Percentiles rank a stretch among this genome's conserved stretches.
These are phyloP conservation scores for Acridotheres tristis DNA, from an alignment of 2,797 vertebrate species.

Conservation along the genomic window DNA sequence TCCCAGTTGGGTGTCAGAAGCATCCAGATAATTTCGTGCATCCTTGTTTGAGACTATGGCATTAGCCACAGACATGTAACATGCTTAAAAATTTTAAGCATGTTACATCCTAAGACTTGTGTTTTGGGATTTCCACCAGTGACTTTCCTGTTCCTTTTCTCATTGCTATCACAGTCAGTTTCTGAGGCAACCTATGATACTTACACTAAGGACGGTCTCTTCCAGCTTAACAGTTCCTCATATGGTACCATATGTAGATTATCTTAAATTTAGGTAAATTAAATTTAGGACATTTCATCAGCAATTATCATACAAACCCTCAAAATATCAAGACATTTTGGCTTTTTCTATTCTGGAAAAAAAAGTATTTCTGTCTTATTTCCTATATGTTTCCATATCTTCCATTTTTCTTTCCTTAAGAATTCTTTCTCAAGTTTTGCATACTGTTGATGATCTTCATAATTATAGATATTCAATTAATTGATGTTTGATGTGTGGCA, in stretches of 20 bases:
- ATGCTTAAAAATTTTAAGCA: not conserved
- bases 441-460: not conserved
- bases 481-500: not conserved
- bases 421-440: not conserved
- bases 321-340: not conserved
- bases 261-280: not conserved
- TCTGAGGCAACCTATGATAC: not conserved
- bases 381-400: not conserved
- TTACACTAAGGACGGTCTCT: rapidly evolving
- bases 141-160: not conserved
- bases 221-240: not conserved
- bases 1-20: not conserved
- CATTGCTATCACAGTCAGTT: not conserved
- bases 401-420: not conserved
- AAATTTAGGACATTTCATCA: not conserved
- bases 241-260: not conserved
- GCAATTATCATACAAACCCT: not conserved
- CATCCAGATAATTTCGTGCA: not conserved
- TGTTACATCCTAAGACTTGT: not conserved
- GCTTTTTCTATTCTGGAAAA: not conserved
- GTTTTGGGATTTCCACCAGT: not conserved
- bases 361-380: not conserved
- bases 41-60: not conserved
- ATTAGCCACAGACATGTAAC: not conserved
- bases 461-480: not conserved